Evolutionary conservation across 2,888 invertebrate genomes (phyloP), one percentile per base, ranked within the genome.

Genomic region (Smittia sp.): DNA sequence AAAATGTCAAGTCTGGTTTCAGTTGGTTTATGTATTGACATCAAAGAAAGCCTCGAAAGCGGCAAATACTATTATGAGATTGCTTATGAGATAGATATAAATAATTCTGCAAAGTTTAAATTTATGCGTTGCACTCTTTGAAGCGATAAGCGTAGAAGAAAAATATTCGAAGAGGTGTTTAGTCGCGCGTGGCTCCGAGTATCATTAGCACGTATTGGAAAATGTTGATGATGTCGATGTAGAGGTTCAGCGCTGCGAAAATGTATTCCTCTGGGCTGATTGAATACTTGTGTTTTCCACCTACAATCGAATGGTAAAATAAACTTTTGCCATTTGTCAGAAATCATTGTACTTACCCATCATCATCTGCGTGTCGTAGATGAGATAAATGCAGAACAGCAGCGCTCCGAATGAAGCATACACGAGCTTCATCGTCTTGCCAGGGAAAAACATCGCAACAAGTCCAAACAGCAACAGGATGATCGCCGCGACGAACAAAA

Each of bases 221-320:
- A 76, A 94, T 90, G 79, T 93, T 91, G 77, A 94, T 85, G 76
- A 94, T 87, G 79, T 94, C 94, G 75, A 96, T 82, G 78, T 96
- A 96, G 0, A 96, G 85, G 81, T 91, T 96, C 67, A 96, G 86
- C 0, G 96, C 92, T 0, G 95, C 96, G 80, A 96, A 96, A 77
- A 96, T 92, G 81, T 96, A 96, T 79, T 96, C 96, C 81, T 96
- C 96, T 0, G 96, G 96, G 0, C 94, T 94, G 76, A 96, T 87
- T 74, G 91, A 86, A 83, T 92, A 94, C 82, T 93, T 93, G 84
- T 97, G 96, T 46, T 89, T 89, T 11, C 94, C 94, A 2, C 95
- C 95, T 94, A 81, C 78, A 94, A 41, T 20, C 1, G 39, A n/a
- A 39, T 39, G n/a, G 11, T 18, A 22, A 58, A 11, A 58, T 58